Conservation (phyloP, 2,888 invertebrate species). For the Acleris laterana region DNA sequence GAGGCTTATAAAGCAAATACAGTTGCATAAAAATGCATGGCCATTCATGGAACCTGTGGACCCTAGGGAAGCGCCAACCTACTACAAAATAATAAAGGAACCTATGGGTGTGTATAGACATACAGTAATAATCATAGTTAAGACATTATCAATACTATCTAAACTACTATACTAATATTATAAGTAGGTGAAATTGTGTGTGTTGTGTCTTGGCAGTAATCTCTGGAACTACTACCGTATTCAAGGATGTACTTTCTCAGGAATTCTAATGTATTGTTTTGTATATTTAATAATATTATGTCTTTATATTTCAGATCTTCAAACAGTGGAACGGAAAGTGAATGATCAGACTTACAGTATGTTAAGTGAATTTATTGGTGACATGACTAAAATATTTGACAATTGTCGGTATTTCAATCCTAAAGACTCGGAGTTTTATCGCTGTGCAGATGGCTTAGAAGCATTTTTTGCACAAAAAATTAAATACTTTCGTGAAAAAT, state of each 20-base stretch:
- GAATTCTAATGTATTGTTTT: too few relatives aligned
- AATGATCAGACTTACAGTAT: slow-evolving; percentile 92
- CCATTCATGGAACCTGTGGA: slow-evolving; percentile 99
- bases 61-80: slow-evolving; percentile 97
- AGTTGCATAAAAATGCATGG: slow-evolving; percentile 98
- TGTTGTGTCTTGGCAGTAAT: too few relatives aligned
- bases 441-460: slow-evolving; percentile 97
- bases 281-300: too few relatives aligned
- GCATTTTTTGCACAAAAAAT: slow-evolving; percentile 98
- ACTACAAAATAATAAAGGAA: slow-evolving; percentile 97
- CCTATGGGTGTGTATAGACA: slow-evolving; percentile 92
- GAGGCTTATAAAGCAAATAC: slow-evolving; percentile 94
- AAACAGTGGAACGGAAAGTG: slow-evolving; percentile 95
- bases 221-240: too few relatives aligned
- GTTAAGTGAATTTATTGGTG: slow-evolving; percentile 97
- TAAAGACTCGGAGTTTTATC: slow-evolving; percentile 97
- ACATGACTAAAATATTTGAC: slow-evolving; percentile 99
- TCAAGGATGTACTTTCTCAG: too few relatives aligned
- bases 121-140: neutral
- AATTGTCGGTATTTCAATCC: slow-evolving; percentile 99
- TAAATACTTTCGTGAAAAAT: slow-evolving; percentile 93
- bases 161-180: too few relatives aligned
- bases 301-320: slow-evolving; percentile 89
- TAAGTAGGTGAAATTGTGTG: too few relatives aligned
- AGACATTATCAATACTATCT: too few relatives aligned